A percentile compares a stretch with the other conserved stretches of the same genome.
phyloP scores from a whole-genome alignment of 53 echinoderm and acorn worm genomes.

The Stichopus horrens region DNA sequence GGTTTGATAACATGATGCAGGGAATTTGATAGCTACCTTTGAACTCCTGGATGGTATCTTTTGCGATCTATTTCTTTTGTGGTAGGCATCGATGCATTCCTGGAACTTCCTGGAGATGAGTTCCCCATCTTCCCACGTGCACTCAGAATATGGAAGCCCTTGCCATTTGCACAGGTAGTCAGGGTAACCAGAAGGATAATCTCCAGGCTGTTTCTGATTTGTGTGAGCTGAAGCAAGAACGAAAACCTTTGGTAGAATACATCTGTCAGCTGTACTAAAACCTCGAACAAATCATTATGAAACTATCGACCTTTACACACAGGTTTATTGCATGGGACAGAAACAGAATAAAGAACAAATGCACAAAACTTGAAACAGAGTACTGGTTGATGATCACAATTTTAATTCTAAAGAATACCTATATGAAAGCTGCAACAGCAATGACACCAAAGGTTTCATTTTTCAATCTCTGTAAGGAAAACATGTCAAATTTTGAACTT shows the following conservation, averaged over 20 bases:
- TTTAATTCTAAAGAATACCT: too few species aligned
- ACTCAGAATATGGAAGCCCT: slow-evolving; percentile 92
- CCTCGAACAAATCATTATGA: too few species aligned
- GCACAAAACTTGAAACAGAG: background rate
- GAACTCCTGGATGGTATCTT: slow-evolving; percentile 80
- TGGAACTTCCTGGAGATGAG: slow-evolving; percentile 90
- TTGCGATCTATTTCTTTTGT: slow-evolving; percentile 70
- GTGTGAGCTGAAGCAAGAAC: slow-evolving; percentile 60
- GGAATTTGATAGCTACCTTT: slow-evolving; percentile 60
- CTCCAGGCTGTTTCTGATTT: slow-evolving; percentile 75
- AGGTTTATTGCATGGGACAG: background rate
- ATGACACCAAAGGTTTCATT: too few species aligned
- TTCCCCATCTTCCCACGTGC: slow-evolving; percentile 90
- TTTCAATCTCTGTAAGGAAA: too few species aligned
- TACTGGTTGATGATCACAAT: too few species aligned
- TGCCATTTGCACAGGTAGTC: slow-evolving; percentile 98
- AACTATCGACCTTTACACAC: too few species aligned
- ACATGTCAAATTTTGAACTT: too few species aligned
- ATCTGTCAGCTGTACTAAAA: too few species aligned
- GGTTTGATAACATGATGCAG: too few species aligned
- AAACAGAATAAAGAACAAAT: background rate
- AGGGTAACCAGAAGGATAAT: slow-evolving; percentile 63
- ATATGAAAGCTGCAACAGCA: too few species aligned
- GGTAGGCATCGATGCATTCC: slow-evolving; percentile 80
- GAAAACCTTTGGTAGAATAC: background rate